Base-by-base conservation (phyloP, 2,113 vertebrate species). In the Glareola pratincola region DNA sequence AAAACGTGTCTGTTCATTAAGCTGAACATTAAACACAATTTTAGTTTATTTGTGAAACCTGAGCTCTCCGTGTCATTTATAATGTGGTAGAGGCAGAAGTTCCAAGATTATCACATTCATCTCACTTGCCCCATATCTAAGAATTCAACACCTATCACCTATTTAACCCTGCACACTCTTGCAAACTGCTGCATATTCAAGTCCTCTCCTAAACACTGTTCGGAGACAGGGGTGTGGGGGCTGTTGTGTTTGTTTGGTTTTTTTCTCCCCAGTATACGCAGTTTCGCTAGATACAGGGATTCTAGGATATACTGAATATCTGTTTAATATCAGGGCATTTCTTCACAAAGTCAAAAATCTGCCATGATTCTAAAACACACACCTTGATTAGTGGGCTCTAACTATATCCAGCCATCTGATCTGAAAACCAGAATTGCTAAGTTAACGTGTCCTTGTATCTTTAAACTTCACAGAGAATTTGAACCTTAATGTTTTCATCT, bases 201-300 rank as follows among this genome's bases (percentile, higher is more conserved):
- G 22, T 29, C 15, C 56, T 89, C 41, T 81, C 63, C 62, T 72
- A 51, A 88, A 83, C 10, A 60, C 39, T 41, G 62, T 80, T 41
- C 3, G 1, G 15, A 34, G 14, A 56, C 4, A 12, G 8, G 39
- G 26, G n/a, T 24, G 2, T 9, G 0, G 0, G 9, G 2, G 7
- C 14, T 20, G 18, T 2, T 41, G 10, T 10, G 41, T 10, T 10
- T 13, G 41, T 41, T 10, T 32, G 22, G 10, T 9, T 15, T 1
- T 14, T 56, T n/a, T 56, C 16, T 4, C 17, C 34, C 17, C 34
- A 69, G 8, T 30, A 72, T 9, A 56, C 9, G 10, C 9, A 22
- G 62, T 84, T 74, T 76, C 80, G 11, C 24, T 69, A 68, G 23
- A 45, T 34, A 21, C 5, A 75, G 7, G 6, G 27, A 86, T 86